Evolutionary conservation across 2,113 vertebrate genomes (phyloP).

Genomic region (Tympanuchus pallidicinctus): DNA sequence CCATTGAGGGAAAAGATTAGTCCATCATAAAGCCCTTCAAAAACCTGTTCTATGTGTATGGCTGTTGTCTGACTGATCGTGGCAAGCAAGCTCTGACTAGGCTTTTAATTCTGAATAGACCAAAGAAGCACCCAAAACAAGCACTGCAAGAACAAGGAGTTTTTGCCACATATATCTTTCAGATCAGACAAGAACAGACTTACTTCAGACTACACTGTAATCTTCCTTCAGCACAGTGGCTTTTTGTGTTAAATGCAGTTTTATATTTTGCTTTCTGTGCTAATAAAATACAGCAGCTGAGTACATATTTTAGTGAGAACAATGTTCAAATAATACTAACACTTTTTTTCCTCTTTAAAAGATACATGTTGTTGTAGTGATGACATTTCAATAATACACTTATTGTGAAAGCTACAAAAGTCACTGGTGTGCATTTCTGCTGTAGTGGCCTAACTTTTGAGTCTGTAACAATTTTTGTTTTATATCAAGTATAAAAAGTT

Average conservation of each 20-base stretch:
- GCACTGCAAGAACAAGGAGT: not conserved
- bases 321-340: not conserved
- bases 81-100: not conserved
- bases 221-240: not conserved
- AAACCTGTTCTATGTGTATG: not conserved
- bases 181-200: not conserved
- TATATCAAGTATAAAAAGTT: not conserved
- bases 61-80: accelerated
- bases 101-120: not conserved
- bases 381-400: not conserved
- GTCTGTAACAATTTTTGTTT: not conserved
- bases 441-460: not conserved
- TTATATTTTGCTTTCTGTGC: not conserved
- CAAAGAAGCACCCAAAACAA: not conserved
- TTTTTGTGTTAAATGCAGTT: not conserved
- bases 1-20: not conserved
- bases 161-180: not conserved
- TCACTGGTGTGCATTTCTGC: not conserved
- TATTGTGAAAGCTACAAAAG: not conserved
- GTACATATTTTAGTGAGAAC: not conserved
- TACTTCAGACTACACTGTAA: not conserved
- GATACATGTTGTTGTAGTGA: not conserved
- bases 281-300: not conserved
- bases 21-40: not conserved
- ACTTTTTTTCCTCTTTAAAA: not conserved